Evolutionary conservation across 2,797 vertebrate genomes (phyloP).

Genomic region (Halcyon leucocephala): DNA sequence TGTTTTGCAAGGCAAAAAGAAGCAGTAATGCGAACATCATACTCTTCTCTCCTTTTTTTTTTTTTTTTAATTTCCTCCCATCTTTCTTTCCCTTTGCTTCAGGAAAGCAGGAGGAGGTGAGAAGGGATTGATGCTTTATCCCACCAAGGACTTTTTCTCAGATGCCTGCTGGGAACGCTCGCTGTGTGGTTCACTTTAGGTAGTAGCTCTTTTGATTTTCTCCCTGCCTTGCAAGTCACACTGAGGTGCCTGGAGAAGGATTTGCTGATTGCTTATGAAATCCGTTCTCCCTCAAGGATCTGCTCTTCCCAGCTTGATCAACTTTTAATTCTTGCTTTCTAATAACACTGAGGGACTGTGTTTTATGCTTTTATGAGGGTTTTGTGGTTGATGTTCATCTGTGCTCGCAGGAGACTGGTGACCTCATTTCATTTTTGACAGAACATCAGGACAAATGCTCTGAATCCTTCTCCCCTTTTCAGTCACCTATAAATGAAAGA

Average conservation of each 20-base stretch:
- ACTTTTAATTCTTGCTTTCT: conserved; percentile 62
- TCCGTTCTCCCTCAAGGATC: conserved; percentile 54
- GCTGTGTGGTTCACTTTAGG: conserved; percentile 26
- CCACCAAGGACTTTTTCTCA: neutral
- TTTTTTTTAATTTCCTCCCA: neutral
- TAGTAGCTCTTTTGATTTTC: conserved; percentile 62
- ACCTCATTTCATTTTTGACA: conserved; percentile 29
- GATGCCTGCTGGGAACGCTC: neutral
- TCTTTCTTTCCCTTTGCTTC: neutral
- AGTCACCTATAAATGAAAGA: neutral
- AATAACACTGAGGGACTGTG: neutral
- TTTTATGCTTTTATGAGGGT: neutral
- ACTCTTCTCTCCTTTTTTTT: neutral
- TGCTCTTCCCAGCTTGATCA: conserved; percentile 65
- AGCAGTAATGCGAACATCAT: neutral
- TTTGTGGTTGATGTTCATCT: conserved; percentile 21
- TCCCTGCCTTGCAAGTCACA: neutral
- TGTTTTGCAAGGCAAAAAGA: neutral
- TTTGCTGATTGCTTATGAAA: conserved; percentile 55
- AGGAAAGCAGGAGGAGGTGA: neutral
- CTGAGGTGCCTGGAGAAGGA: conserved; percentile 36
- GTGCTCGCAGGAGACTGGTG: neutral
- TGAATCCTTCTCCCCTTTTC: neutral
- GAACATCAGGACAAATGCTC: neutral
- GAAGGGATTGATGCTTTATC: neutral